Conservation (phyloP, 1,140 invertebrate genomes). For the Lordiphosa stackelbergi region DNA sequence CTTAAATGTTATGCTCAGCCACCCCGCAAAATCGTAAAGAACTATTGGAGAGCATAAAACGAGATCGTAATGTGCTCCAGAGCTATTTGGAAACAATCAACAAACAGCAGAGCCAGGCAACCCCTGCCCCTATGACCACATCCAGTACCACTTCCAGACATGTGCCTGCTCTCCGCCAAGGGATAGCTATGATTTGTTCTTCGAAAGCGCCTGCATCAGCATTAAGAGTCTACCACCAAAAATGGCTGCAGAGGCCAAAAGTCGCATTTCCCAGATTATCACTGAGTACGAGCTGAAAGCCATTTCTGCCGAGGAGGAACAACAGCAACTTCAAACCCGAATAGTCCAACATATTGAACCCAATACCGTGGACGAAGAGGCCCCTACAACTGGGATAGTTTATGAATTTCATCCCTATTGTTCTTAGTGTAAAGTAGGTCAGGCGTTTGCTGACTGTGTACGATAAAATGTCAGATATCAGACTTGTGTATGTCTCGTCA, state of each 20-base stretch:
- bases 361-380: conserved; percentile 1
- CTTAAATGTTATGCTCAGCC: conserved; percentile 4
- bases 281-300: conserved; percentile 68
- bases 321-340: conserved; percentile 10
- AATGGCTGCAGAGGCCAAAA: conserved; percentile 61
- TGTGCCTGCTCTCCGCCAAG: conserved; percentile 12
- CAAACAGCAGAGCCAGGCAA: neutral
- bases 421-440: conserved; percentile 22
- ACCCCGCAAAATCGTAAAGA: conserved; percentile 21
- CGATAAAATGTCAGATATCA: neutral
- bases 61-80: conserved; percentile 25
- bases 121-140: neutral
- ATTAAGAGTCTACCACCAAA: conserved; percentile 63
- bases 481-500: neutral
- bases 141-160: neutral
- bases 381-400: conserved; percentile 17
- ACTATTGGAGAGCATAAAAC: conserved; percentile 30
- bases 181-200: conserved; percentile 64
- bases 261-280: conserved; percentile 60
- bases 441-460: conserved; percentile 21
- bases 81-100: conserved; percentile 28
- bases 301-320: conserved; percentile 48
- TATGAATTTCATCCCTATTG: conserved; percentile 37
- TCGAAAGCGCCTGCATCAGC: conserved; percentile 61
- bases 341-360: neutral